A percentile compares a stretch with the other conserved stretches of the same genome.
These are phyloP conservation scores for Cetoscarus ocellatus DNA, from an alignment of 2,797 vertebrate species.

Conservation along the genomic window DNA sequence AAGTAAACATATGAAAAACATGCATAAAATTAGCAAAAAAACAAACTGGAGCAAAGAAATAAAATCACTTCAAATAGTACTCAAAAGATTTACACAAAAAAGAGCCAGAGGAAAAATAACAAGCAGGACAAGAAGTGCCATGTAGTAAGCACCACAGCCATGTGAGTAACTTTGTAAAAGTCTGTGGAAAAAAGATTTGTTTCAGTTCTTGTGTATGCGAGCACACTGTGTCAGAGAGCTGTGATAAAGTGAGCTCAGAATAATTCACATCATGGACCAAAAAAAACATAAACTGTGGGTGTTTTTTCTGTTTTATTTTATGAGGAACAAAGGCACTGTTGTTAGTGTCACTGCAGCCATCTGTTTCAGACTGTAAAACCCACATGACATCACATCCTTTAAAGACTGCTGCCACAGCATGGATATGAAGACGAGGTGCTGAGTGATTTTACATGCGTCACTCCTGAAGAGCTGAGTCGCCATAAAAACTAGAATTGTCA, in stretches of 20 bases:
- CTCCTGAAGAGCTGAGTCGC: slow-evolving; percentile 30
- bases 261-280: slow-evolving; percentile 7
- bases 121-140: no score
- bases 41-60: no score
- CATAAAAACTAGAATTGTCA: slow-evolving; percentile 44
- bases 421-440: slow-evolving; percentile 36
- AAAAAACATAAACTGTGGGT: slow-evolving; percentile 4
- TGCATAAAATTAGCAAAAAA: no score
- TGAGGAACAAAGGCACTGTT: slow-evolving; percentile 14
- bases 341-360: slow-evolving; percentile 44
- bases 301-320: slow-evolving; percentile 38
- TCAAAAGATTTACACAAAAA: no score
- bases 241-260: not conserved
- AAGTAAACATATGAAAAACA: no score
- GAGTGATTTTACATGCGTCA: slow-evolving; percentile 63
- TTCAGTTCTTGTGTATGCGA: not conserved
- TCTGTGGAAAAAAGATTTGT: not conserved
- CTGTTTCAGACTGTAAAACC: slow-evolving; percentile 57
- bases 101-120: no score
- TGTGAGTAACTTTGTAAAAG: not conserved
- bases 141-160: no score
- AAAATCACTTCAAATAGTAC: no score
- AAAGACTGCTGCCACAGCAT: slow-evolving; percentile 43
- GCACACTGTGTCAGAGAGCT: not conserved
- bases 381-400: slow-evolving; percentile 68